These are phyloP conservation scores for Oncopodura yosiiana DNA, from an alignment of 1,140 invertebrate genomes.

Conservation along the genomic window DNA sequence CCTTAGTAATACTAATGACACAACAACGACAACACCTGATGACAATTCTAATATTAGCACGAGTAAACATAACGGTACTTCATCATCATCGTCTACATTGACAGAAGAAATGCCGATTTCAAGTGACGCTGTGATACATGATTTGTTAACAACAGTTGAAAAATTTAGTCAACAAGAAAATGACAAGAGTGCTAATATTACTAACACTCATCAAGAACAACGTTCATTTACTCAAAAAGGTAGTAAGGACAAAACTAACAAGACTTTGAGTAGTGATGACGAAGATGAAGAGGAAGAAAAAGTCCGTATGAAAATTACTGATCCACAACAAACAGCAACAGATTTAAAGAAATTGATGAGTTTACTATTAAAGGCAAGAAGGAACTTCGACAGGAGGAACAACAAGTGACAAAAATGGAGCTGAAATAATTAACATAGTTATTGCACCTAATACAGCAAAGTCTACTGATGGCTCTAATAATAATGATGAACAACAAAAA, in stretches of 20 bases:
- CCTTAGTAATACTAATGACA: neutral
- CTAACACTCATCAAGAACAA: neutral
- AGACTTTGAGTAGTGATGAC: neutral
- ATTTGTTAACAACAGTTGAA: constrained; percentile 24
- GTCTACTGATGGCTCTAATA: neutral
- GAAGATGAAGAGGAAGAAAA: neutral
- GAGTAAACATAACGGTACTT: neutral
- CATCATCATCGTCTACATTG: neutral
- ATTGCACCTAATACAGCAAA: constrained; percentile 26
- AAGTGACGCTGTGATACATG: constrained; percentile 26
- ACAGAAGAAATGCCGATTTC: neutral
- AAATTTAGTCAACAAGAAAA: constrained; percentile 13
- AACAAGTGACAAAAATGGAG: constrained; percentile 21
- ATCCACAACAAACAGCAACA: constrained; percentile 30
- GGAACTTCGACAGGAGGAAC: constrained; percentile 3
- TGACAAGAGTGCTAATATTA: neutral
- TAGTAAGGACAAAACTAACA: too few relatives aligned
- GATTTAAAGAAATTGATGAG: constrained; percentile 34
- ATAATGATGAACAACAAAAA: constrained; percentile 20
- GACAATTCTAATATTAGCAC: neutral
- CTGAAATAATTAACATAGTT: constrained; percentile 33
- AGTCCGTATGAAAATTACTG: constrained; percentile 24
- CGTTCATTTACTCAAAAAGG: too few relatives aligned
- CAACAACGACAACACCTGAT: too few relatives aligned
- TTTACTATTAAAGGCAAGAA: constrained; percentile 20